Evolutionary conservation across 2,797 vertebrate genomes (phyloP).

Genomic region (Tenualosa ilisha): DNA sequence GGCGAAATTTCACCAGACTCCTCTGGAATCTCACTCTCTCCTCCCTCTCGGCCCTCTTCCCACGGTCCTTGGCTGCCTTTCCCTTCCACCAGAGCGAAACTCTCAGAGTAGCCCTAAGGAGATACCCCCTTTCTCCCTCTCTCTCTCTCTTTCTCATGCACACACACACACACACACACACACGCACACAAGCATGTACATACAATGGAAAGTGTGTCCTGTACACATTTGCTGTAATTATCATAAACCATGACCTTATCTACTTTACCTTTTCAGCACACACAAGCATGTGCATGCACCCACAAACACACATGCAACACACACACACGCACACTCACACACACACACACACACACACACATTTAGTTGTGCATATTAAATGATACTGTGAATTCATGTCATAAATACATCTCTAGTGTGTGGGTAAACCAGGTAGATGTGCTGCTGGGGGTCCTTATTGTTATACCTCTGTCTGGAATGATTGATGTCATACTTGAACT

Average conservation of each 20-base stretch:
- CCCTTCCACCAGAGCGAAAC: slow-evolving; percentile 53
- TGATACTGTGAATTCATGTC: background rate
- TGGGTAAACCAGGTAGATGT: background rate
- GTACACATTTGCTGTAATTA: background rate
- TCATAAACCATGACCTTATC: background rate
- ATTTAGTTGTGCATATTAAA: background rate
- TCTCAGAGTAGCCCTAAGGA: slow-evolving; percentile 51
- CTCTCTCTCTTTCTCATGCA: background rate
- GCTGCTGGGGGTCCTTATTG: background rate
- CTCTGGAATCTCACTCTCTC: slow-evolving; percentile 80
- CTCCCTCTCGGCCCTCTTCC: slow-evolving; percentile 74
- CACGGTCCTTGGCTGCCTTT: slow-evolving; percentile 66
- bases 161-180: background rate
- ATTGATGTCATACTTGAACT: background rate
- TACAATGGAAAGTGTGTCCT: background rate
- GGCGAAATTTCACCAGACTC: slow-evolving; percentile 80
- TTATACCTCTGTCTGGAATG: background rate
- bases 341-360: background rate
- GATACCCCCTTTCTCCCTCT: background rate
- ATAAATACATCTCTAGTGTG: background rate
- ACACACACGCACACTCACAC: background rate
- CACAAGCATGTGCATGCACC: no score
- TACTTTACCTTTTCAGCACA: background rate
- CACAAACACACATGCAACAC: background rate
- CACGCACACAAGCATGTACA: background rate